A percentile compares a stretch with the other conserved stretches of the same genome.
Evolutionary conservation across 1,140 invertebrate species (phyloP).

Genomic region (Megalonaias nervosa): DNA sequence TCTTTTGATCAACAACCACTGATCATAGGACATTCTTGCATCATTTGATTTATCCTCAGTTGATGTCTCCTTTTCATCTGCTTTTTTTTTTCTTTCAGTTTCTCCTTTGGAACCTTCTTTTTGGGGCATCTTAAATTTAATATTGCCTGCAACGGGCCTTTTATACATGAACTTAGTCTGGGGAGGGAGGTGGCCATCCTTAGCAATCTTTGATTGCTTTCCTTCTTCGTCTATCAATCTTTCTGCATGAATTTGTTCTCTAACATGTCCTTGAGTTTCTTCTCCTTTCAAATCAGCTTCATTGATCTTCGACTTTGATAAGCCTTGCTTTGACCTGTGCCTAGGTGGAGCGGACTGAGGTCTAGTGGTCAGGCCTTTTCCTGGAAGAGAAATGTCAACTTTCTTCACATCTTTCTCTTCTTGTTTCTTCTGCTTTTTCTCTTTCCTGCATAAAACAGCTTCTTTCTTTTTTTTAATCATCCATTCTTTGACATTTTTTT

Average conservation of each 20-base stretch:
- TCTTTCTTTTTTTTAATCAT: conserved; percentile 43
- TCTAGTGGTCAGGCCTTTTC: conserved; percentile 32
- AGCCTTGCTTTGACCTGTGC: conserved; percentile 8
- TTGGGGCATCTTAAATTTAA: conserved; percentile 45
- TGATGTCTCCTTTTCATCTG: conserved; percentile 36
- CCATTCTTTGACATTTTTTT: conserved; percentile 48
- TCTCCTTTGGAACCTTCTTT: conserved; percentile 39
- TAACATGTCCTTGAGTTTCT: conserved; percentile 1
- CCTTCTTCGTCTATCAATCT: conserved; percentile 30
- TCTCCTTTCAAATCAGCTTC: conserved; percentile 1
- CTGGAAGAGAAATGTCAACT: conserved; percentile 21
- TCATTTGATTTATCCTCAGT: conserved; percentile 30
- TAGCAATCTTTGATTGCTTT: conserved; percentile 24
- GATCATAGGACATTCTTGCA: conserved; percentile 58
- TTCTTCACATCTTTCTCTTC: conserved; percentile 25
- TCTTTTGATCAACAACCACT: conserved; percentile 57
- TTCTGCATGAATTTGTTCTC: conserved; percentile 14
- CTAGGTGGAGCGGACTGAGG: conserved; percentile 35
- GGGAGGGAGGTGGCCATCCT: conserved; percentile 36
- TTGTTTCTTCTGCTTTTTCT: conserved; percentile 24
- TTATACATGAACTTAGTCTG: conserved; percentile 61
- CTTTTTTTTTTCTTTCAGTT: conserved; percentile 23
- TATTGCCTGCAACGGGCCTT: conserved; percentile 56
- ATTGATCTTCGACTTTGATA: conserved; percentile 4
- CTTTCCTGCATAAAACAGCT: conserved; percentile 15